A percentile compares a stretch with the other conserved stretches of the same genome.
phyloP scores from a whole-genome alignment of 2,888 invertebrate species.

The Furcula furcula region DNA sequence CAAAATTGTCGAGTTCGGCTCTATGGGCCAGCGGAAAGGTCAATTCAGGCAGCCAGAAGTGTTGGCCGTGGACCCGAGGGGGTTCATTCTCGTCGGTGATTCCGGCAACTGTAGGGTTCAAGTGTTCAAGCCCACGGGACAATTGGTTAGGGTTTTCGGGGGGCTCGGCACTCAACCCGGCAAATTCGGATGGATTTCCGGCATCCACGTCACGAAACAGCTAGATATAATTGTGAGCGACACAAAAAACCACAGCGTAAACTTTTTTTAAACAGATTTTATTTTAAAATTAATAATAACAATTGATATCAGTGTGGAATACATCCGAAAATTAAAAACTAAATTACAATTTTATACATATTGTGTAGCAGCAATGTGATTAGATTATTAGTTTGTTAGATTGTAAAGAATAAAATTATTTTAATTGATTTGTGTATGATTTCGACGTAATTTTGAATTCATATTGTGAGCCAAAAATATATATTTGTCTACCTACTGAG shows the following conservation, averaged over 20 bases:
- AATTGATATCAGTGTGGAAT: conserved; percentile 49
- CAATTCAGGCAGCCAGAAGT: conserved; percentile 89
- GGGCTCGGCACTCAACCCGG: conserved; percentile 67
- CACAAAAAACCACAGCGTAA: conserved; percentile 77
- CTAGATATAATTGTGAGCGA: conserved; percentile 84
- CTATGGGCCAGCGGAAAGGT: conserved; percentile 84
- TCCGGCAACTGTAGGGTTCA: conserved; percentile 89
- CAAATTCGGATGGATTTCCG: conserved; percentile 87
- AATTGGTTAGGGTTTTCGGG: conserved; percentile 85
- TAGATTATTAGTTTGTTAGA: conserved; percentile 10
- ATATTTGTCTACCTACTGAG: too few species aligned
- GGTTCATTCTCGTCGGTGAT: conserved; percentile 89
- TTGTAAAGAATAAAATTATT: conserved; percentile 29
- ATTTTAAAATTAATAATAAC: conserved; percentile 44
- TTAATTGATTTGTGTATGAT: conserved; percentile 15
- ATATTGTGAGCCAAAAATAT: too few species aligned
- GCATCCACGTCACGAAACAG: conserved; percentile 82
- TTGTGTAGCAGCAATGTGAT: conserved; percentile 49
- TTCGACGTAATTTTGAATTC: conserved; percentile 5
- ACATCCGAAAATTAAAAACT: conserved; percentile 33
- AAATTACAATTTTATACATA: conserved; percentile 25
- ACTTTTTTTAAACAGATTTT: conserved; percentile 61
- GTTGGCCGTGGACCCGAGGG: conserved; percentile 86
- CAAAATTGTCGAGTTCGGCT: conserved; percentile 84
- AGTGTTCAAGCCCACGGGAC: conserved; percentile 87